A percentile compares a stretch with the other conserved stretches of the same genome.
These are phyloP conservation scores for Nasonia vitripennis DNA, from an alignment of 1,140 invertebrate genomes.

Conservation along the genomic window DNA sequence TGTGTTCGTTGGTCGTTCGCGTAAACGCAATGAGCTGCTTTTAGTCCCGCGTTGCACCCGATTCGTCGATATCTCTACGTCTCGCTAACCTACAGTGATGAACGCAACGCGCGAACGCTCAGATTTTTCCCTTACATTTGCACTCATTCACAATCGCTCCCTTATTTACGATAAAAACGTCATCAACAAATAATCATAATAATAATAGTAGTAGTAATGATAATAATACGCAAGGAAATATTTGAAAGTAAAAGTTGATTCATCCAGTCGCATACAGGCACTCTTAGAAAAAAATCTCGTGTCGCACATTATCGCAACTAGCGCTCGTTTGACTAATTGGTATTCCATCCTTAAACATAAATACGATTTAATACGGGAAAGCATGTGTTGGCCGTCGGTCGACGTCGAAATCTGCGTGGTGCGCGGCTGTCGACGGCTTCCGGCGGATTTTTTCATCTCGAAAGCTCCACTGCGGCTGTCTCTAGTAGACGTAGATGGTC, in stretches of 20 bases:
- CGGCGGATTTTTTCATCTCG: not conserved
- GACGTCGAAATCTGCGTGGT: not conserved
- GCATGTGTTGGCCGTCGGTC: constrained; percentile 55
- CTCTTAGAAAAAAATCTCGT: constrained; percentile 38
- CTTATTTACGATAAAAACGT: constrained; percentile 9
- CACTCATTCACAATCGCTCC: constrained; percentile 26
- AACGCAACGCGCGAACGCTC: constrained; percentile 36
- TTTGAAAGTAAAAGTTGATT: not conserved
- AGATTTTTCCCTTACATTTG: constrained; percentile 43
- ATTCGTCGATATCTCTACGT: constrained; percentile 12
- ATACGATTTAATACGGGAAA: constrained; percentile 60
- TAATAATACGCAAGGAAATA: not conserved
- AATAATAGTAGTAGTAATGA: not conserved
- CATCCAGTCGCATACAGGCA: constrained; percentile 15
- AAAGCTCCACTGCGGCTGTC: constrained; percentile 16
- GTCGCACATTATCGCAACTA: constrained; percentile 26
- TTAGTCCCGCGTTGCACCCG: not conserved
- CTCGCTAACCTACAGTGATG: constrained; percentile 15
- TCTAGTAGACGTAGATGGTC: constrained; percentile 91
- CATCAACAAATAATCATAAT: constrained; percentile 40
- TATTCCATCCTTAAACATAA: constrained; percentile 47
- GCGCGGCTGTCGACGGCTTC: not conserved
- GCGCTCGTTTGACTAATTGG: constrained; percentile 38
- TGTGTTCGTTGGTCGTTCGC: not conserved
- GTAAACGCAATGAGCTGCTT: not conserved